phyloP scores from a whole-genome alignment of 1,140 invertebrate genomes.

The Ooceraea biroi region DNA sequence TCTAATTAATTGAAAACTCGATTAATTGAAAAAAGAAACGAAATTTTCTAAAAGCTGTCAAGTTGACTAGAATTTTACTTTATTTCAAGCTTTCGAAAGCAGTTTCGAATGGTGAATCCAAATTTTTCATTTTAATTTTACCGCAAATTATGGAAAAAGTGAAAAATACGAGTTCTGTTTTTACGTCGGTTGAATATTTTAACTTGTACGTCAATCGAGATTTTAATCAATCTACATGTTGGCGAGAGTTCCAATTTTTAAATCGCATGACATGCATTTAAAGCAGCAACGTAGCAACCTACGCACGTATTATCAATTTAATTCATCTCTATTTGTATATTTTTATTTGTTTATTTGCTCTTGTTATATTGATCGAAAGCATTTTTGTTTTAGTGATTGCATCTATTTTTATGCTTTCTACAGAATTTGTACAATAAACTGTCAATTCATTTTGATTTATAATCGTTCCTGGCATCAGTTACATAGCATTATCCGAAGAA shows the following conservation, averaged over 20 bases:
- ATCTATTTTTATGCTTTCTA: constrained; percentile 17
- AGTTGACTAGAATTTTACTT: no score
- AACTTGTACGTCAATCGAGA: constrained; percentile 8
- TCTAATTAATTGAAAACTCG: no score
- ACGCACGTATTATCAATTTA: constrained; percentile 10
- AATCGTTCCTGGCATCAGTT: no score
- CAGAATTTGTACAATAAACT: background rate
- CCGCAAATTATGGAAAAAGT: background rate
- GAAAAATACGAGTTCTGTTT: background rate
- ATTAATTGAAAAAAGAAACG: no score
- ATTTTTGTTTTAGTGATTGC: constrained; percentile 3
- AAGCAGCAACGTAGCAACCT: background rate
- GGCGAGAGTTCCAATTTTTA: constrained; percentile 9
- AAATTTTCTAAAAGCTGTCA: no score
- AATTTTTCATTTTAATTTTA: background rate
- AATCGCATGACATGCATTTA: constrained; percentile 1
- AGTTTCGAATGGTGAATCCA: background rate
- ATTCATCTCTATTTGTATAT: constrained; percentile 24
- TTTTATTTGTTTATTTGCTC: constrained; percentile 4
- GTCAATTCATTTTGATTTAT: no score
- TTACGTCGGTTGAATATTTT: background rate
- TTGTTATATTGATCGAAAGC: background rate
- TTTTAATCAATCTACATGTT: background rate
- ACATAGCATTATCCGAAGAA: no score
- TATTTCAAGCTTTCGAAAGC: background rate